These are phyloP conservation scores for Diaprepes abbreviatus DNA, from an alignment of 2,888 invertebrate genomes.

Conservation along the genomic window DNA sequence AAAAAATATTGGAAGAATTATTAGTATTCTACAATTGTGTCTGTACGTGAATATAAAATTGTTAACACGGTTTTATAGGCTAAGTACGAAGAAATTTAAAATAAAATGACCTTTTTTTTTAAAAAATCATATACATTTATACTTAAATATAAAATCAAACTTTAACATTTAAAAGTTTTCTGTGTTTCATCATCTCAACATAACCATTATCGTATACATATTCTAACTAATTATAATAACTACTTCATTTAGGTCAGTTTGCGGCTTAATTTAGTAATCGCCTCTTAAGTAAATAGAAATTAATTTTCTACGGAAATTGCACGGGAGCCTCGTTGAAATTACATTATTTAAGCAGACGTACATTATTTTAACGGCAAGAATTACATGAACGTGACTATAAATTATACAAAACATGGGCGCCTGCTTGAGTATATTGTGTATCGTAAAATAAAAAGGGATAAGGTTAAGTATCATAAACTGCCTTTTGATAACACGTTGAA, in stretches of 20 bases:
- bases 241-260: constrained; percentile 25
- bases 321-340: constrained; percentile 20
- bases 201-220: not conserved
- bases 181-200: not conserved
- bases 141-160: too few relatives aligned
- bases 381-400: not conserved
- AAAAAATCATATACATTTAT: too few relatives aligned
- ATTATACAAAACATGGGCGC: constrained; percentile 5
- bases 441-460: too few relatives aligned
- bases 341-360: constrained; percentile 19
- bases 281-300: constrained; percentile 23
- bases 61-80: too few relatives aligned
- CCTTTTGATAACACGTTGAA: too few relatives aligned
- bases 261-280: constrained; percentile 24
- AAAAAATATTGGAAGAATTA: too few relatives aligned
- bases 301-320: constrained; percentile 24
- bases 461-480: too few relatives aligned
- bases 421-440: not conserved
- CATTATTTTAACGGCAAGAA: not conserved
- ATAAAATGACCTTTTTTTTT: too few relatives aligned
- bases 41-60: too few relatives aligned
- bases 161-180: too few relatives aligned
- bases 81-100: too few relatives aligned
- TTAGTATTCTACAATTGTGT: too few relatives aligned
- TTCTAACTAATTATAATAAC: constrained; percentile 6